Base-by-base conservation (phyloP, 23 tunicate species). In the Diplosoma virens region DNA sequence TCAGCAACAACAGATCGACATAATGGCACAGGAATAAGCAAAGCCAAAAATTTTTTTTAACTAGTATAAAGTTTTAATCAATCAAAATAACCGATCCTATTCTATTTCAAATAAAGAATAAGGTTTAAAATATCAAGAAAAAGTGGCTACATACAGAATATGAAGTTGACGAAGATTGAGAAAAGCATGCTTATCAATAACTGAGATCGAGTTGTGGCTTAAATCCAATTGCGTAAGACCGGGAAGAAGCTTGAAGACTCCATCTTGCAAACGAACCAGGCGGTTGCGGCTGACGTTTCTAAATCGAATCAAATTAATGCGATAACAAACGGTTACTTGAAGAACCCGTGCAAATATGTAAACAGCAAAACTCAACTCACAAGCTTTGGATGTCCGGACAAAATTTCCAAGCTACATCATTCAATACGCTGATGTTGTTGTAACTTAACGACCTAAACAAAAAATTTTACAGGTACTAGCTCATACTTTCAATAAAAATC, bases 281-380 rank as follows among this genome's bases (percentile, higher is more conserved):
- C 60, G 18, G 55, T 88, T 89, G 75, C 63, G 32, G 54, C 96
- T 89, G 60, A 89, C 46, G 71, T 89, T 78, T 6, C 96, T 89
- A 75, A 16, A n/a, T n/a, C n/a, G n/a, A n/a, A 45, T 16, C 52
- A 45, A 45, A 45, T 16, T 45, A 45, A 45, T 45, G 52, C 11
- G 14, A 45, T 9, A 45, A 45, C 52, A 9, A n/a, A 45, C 52
- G 52, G 16, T 9, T 45, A 9, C 52, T 9, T 45, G 52, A 45
- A 45, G 16, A 45, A 45, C 16, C 16, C 52, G 52, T n/a, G n/a
- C n/a, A n/a, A n/a, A n/a, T n/a, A n/a, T n/a, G n/a, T n/a, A n/a
- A n/a, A n/a, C n/a, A n/a, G n/a, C n/a, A n/a, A n/a, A n/a, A n/a
- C n/a, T 45, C 56, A 33, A 87, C 95, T 87, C 30, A 87, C 95